Conservation (phyloP, 2,888 invertebrate species). For the Clistopyga incitator region DNA sequence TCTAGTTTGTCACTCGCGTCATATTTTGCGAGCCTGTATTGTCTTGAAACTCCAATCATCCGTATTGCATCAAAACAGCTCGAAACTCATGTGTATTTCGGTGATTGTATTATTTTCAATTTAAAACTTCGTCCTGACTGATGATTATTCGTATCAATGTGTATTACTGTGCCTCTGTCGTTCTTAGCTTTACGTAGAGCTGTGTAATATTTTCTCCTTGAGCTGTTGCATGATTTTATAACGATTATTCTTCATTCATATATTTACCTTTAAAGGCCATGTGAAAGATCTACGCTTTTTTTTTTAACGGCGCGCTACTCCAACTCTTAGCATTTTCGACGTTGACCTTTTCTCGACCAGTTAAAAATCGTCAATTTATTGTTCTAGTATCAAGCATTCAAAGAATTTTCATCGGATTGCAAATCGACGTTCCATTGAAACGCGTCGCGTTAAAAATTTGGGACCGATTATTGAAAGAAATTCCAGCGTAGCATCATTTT, state of each 20-base stretch:
- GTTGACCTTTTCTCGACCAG: no score
- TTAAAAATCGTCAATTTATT: no score
- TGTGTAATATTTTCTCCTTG: background rate
- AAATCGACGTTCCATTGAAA: no score
- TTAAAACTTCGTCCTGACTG: background rate
- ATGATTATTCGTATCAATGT: constrained; percentile 13
- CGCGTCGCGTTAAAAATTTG: no score
- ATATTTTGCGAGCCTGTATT: background rate
- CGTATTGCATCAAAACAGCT: background rate
- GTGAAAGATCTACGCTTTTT: no score
- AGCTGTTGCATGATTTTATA: constrained; percentile 22
- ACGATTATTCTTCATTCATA: background rate
- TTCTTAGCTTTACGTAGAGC: background rate
- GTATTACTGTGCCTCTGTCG: background rate
- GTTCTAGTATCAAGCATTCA: no score
- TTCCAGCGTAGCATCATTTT: no score
- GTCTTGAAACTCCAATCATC: background rate
- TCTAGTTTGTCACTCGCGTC: background rate
- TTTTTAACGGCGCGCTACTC: no score
- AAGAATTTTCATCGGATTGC: no score
- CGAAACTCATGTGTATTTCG: constrained; percentile 10
- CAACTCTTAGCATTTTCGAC: no score
- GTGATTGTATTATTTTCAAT: constrained; percentile 31
- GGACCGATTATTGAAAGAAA: no score
- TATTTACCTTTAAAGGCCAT: background rate